Conservation (phyloP, 2,113 vertebrate species). For the Orycteropus afer region DNA sequence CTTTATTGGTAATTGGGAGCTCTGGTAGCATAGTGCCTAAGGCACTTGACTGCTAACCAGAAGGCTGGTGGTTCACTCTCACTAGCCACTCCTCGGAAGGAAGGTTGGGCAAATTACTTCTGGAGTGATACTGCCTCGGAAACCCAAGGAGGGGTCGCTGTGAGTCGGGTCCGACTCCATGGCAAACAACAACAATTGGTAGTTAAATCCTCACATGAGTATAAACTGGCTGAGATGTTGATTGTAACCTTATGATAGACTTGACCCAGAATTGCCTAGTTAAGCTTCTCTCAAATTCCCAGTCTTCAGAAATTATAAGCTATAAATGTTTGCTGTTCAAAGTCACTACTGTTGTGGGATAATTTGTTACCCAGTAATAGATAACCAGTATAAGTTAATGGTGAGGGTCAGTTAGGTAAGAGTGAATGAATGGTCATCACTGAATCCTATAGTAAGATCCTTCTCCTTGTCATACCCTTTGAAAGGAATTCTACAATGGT, state of each 20-base stretch:
- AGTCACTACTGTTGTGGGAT: neutral
- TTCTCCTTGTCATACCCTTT: neutral
- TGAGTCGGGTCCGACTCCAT: no score
- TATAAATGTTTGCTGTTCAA: neutral
- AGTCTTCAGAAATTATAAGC: neutral
- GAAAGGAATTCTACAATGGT: neutral
- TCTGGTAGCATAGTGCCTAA: no score
- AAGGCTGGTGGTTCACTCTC: no score
- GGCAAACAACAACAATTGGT: no score
- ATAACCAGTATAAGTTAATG: neutral
- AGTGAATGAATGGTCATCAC: neutral
- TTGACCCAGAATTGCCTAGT: neutral
- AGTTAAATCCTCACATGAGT: neutral
- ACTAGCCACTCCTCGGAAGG: no score
- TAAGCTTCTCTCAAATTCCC: neutral
- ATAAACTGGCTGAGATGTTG: neutral
- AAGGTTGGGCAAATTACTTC: no score
- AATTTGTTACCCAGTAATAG: neutral
- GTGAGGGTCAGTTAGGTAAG: neutral
- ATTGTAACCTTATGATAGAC: neutral
- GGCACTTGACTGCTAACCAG: no score
- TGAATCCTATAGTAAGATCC: neutral
- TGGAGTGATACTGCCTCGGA: no score
- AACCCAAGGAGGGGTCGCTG: no score
- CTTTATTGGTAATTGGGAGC: neutral